These are phyloP conservation scores for Trissolcus brochymenae DNA, from an alignment of 2,888 invertebrate species.

Conservation along the genomic window DNA sequence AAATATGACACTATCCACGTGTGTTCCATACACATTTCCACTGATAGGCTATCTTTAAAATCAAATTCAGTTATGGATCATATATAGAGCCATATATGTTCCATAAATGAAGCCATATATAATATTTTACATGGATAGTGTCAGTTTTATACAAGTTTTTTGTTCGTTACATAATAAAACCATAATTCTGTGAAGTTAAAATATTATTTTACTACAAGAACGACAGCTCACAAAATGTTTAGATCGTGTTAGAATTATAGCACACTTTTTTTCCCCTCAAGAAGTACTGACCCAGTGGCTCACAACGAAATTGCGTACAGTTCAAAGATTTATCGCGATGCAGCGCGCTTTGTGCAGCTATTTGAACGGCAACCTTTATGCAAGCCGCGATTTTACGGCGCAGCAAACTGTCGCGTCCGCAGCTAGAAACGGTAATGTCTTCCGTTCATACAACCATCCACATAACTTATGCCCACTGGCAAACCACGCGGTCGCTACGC, in stretches of 20 bases:
- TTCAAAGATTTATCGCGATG: constrained; percentile 62
- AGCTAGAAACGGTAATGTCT: constrained; percentile 69
- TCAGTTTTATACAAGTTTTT: too few species aligned
- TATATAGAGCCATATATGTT: too few species aligned
- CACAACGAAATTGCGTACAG: constrained; percentile 61
- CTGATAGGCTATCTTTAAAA: too few species aligned
- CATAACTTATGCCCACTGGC: constrained; percentile 64
- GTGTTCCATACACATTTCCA: too few species aligned
- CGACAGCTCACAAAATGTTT: too few species aligned
- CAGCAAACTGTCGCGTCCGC: constrained; percentile 66
- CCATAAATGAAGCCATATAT: too few species aligned
- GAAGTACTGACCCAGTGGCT: constrained; percentile 53
- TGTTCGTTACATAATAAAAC: too few species aligned
- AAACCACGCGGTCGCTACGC: constrained; percentile 47
- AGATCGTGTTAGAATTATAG: constrained; percentile 5
- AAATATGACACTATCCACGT: too few species aligned
- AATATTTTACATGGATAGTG: too few species aligned
- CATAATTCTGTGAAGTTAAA: too few species aligned
- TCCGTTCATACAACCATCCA: constrained; percentile 66
- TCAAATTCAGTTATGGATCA: too few species aligned
- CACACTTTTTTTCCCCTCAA: constrained; percentile 39
- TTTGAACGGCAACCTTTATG: constrained; percentile 66
- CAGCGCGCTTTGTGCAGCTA: constrained; percentile 51
- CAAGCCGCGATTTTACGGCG: constrained; percentile 65
- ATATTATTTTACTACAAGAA: too few species aligned